A percentile compares a stretch with the other conserved stretches of the same genome.
Conservation (phyloP, 1,140 invertebrate species). For the Chlorops oryzae region DNA sequence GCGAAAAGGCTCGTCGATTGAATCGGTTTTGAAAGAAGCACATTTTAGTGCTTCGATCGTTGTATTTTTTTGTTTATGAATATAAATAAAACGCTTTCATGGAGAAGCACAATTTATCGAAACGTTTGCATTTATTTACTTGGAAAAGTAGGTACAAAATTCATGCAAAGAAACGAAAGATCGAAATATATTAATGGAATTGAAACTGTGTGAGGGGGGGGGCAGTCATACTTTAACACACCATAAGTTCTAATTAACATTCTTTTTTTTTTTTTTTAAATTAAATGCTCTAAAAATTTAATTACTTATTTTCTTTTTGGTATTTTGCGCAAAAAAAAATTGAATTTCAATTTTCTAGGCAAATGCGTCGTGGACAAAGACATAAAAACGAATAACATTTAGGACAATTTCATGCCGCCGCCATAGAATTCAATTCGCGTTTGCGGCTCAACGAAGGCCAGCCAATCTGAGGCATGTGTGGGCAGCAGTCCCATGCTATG, state of each 20-base stretch:
- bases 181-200: no score
- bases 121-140: no score
- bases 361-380: not conserved
- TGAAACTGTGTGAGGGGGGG: no score
- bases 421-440: constrained; percentile 80
- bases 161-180: no score
- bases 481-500: constrained; percentile 97
- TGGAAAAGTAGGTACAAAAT: no score
- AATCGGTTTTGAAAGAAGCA: constrained; percentile 1
- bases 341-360: constrained; percentile 23
- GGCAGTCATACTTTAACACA: no score
- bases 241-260: no score
- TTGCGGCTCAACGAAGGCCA: constrained; percentile 93
- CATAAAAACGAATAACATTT: not conserved
- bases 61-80: constrained; percentile 4
- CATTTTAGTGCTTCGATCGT: not conserved
- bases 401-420: constrained; percentile 72
- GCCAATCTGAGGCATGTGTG: constrained; percentile 96
- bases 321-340: constrained; percentile 20
- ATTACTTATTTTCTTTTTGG: constrained; percentile 13
- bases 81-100: not conserved
- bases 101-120: no score
- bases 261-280: no score
- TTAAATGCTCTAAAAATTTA: no score
- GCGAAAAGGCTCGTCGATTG: constrained; percentile 38